Conservation (phyloP, 2,113 vertebrate species). For the Neodon shergylaensis region DNA sequence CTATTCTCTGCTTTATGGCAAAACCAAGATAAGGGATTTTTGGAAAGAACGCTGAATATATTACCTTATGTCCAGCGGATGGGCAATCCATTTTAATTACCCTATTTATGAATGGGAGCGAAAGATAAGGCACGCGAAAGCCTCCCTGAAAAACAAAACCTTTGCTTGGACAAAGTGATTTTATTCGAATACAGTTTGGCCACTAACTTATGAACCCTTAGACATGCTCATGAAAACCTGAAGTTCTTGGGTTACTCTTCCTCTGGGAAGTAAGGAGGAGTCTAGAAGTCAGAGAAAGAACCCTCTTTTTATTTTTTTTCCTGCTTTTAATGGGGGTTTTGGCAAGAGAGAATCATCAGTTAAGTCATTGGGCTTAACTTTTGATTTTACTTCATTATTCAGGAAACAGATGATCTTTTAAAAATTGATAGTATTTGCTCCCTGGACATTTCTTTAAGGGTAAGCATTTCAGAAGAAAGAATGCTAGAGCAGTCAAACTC, state of each 20-base stretch:
- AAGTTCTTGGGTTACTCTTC: neutral
- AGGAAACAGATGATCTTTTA: neutral
- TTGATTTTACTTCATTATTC: conserved; percentile 25
- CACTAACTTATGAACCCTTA: neutral
- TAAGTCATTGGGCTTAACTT: neutral
- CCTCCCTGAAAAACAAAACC: conserved; percentile 18
- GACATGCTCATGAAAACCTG: neutral
- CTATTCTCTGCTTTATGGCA: conserved; percentile 48
- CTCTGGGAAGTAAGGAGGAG: neutral
- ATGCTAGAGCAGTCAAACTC: neutral
- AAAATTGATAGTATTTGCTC: neutral
- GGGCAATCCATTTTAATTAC: conserved; percentile 69
- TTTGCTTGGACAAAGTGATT: conserved; percentile 27
- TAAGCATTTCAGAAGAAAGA: conserved; percentile 13
- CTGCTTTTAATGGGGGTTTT: neutral
- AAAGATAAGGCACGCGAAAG: conserved; percentile 71
- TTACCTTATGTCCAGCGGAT: conserved; percentile 47
- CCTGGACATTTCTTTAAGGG: neutral
- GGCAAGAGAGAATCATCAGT: neutral
- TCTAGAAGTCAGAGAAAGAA: neutral
- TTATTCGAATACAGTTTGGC: neutral
- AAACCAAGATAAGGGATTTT: conserved; percentile 72
- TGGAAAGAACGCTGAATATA: conserved; percentile 62
- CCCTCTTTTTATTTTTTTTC: neutral
- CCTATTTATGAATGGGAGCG: conserved; percentile 68